Conservation (phyloP, 2,888 invertebrate species). For the Metacarcinus magister region DNA sequence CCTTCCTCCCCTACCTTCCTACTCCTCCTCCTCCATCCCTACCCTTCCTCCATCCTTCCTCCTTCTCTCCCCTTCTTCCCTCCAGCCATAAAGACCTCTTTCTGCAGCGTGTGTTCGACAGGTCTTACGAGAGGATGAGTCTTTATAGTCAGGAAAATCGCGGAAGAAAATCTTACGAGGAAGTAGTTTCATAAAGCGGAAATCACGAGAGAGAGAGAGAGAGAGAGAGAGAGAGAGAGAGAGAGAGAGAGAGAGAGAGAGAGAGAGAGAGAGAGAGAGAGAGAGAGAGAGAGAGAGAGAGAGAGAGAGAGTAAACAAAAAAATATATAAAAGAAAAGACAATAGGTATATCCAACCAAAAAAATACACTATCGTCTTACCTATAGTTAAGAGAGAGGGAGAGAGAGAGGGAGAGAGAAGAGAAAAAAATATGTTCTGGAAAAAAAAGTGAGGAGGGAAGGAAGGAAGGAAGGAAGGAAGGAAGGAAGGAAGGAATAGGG, state of each 20-base stretch:
- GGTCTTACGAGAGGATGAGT: slow-evolving; percentile 38
- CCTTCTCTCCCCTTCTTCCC: background rate
- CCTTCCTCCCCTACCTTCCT: background rate
- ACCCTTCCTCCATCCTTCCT: background rate
- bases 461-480: background rate
- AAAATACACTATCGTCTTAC: background rate
- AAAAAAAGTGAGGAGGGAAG: background rate
- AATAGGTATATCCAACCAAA: background rate
- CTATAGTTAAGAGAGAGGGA: background rate
- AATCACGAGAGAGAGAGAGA: slow-evolving; percentile 41
- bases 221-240: slow-evolving; percentile 45
- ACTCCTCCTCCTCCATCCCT: background rate
- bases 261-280: background rate
- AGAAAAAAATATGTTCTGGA: background rate
- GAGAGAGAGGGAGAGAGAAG: background rate
- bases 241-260: slow-evolving; percentile 48
- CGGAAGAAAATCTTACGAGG: slow-evolving; percentile 14
- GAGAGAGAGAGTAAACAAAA: background rate
- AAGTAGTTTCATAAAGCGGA: slow-evolving; percentile 48
- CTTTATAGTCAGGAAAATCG: slow-evolving; percentile 45
- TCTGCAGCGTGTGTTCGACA: slow-evolving; percentile 41
- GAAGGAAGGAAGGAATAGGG: background rate
- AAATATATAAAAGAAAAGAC: background rate
- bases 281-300: background rate
- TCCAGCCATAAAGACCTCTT: background rate